These are phyloP conservation scores for Malachius bipustulatus DNA, from an alignment of 2,888 invertebrate genomes.

Conservation along the genomic window DNA sequence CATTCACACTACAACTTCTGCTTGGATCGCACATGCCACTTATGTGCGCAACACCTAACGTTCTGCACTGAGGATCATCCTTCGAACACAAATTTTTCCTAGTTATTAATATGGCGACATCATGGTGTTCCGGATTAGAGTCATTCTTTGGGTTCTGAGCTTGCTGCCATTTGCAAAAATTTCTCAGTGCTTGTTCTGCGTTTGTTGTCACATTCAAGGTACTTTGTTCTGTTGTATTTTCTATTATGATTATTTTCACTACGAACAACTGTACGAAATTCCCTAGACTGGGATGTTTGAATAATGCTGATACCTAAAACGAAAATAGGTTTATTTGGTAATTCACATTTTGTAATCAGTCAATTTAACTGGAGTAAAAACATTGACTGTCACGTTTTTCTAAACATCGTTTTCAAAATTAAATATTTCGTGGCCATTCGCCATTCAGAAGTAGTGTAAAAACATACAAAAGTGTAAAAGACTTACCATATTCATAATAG, in stretches of 20 bases:
- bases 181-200: slow-evolving; percentile 70
- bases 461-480: too few relatives aligned
- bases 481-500: slow-evolving; percentile 84
- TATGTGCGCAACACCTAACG: slow-evolving; percentile 79
- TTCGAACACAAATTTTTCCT: slow-evolving; percentile 61
- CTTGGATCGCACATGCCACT: slow-evolving; percentile 79
- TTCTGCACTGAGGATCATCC: slow-evolving; percentile 44
- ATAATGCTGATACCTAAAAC: slow-evolving; percentile 57
- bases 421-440: too few relatives aligned
- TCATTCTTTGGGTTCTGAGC: slow-evolving; percentile 63
- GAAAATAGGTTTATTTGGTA: too few relatives aligned
- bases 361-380: too few relatives aligned
- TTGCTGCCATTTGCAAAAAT: slow-evolving; percentile 79
- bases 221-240: slow-evolving; percentile 45
- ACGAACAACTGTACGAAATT: slow-evolving; percentile 86
- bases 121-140: slow-evolving; percentile 76
- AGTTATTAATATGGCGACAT: slow-evolving; percentile 78
- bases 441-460: too few relatives aligned
- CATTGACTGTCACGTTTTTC: too few relatives aligned
- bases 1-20: slow-evolving; percentile 79
- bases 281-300: slow-evolving; percentile 78
- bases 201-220: slow-evolving; percentile 64
- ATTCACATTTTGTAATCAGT: too few relatives aligned
- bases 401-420: too few relatives aligned
- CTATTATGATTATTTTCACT: slow-evolving; percentile 69